These are phyloP conservation scores for Anorthoa munda DNA, from an alignment of 2,888 invertebrate genomes.

Conservation along the genomic window DNA sequence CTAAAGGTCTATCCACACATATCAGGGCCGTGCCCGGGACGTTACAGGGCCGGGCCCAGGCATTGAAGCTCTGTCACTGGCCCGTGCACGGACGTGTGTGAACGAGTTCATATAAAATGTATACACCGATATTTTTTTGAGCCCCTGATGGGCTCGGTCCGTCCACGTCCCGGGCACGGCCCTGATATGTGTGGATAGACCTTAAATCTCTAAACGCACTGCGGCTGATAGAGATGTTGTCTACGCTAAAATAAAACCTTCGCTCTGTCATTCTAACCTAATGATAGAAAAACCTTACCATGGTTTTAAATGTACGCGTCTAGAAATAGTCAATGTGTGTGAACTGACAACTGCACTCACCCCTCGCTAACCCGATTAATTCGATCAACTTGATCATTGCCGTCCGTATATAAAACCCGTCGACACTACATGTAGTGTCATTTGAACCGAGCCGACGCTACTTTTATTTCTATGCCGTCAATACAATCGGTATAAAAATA, in stretches of 20 bases:
- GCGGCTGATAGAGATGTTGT: neutral
- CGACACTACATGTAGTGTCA: conserved; percentile 37
- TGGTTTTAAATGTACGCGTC: conserved; percentile 31
- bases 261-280: neutral
- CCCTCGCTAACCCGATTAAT: conserved; percentile 53
- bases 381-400: conserved; percentile 67
- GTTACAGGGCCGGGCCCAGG: no score
- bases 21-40: no score
- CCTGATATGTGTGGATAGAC: no score
- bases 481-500: conserved; percentile 52
- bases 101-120: no score
- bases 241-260: conserved; percentile 16
- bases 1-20: no score
- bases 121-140: no score
- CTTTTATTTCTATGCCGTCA: conserved; percentile 58
- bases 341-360: conserved; percentile 53
- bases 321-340: conserved; percentile 37
- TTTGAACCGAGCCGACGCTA: conserved; percentile 36
- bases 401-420: conserved; percentile 49
- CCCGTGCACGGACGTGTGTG: no score
- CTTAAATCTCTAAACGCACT: neutral
- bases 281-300: conserved; percentile 12
- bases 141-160: no score
- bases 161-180: no score
- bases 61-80: no score